Base-by-base conservation (phyloP, 2,888 invertebrate genomes). In the Octonoba sinensis region DNA sequence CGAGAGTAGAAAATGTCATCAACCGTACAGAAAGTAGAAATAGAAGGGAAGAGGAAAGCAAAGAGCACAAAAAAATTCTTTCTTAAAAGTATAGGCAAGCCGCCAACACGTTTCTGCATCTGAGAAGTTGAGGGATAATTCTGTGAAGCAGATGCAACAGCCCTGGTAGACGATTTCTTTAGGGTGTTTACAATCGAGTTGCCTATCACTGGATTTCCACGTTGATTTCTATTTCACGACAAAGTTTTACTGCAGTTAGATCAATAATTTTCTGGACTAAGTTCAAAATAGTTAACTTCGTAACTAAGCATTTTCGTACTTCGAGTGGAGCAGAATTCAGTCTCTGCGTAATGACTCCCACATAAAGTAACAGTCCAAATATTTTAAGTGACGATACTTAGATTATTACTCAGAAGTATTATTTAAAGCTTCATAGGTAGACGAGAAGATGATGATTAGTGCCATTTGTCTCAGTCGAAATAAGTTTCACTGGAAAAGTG, bases 1-100 rank as follows among this genome's bases (percentile, higher is more conserved):
- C 16, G 67, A 64, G 69, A 64, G 69, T 36, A 76, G 77, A 70
- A 75, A 70, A 77, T 77, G 77, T 77, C 76, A 77, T 70, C 77
- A 57, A 77, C 77, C 69, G 77, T 49, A 70, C 64, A 59, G 64
- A 67, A 76, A 76, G 70, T 70, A 54, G 70, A 77, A 77, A 77
- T 70, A 77, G 70, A 47, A 16, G 64, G 69, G 54, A 47, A 59
- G 46, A 56, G 56, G 47, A 49, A 65, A 65, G 49, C 24, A 36
- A 65, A 54, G n/a, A 54, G 20, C 11, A 56, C 44, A 73, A 65
- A 77, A 64, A 24, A 77, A 51, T 59, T 54, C 24, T 62, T 54
- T 51, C 18, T 62, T 56, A 59, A 65, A 66, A 59, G 66, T 51
- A 47, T 54, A 47, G 77, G 77, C 77, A 77, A 56, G 64, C 56